phyloP scores from a whole-genome alignment of 2,888 invertebrate genomes.

The Drosophila subquinaria region DNA sequence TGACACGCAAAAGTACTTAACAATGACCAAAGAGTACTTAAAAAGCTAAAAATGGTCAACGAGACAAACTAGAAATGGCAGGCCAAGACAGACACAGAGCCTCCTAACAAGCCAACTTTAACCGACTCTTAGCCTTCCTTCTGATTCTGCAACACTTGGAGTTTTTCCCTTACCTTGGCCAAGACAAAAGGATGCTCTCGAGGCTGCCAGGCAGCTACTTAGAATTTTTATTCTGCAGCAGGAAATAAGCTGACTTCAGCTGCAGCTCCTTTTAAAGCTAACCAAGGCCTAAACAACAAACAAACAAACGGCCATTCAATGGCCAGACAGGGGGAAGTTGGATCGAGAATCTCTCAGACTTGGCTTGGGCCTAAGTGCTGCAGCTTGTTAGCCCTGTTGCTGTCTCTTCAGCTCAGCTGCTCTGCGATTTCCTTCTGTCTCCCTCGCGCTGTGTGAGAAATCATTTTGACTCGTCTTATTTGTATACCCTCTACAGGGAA shows the following conservation, averaged over 20 bases:
- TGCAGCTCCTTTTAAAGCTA: slow-evolving; percentile 77
- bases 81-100: slow-evolving; percentile 41
- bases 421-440: slow-evolving; percentile 33
- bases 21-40: slow-evolving; percentile 83
- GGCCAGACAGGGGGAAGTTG: slow-evolving; percentile 1
- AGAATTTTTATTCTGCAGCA: slow-evolving; percentile 64
- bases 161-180: slow-evolving; percentile 45
- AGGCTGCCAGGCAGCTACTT: slow-evolving; percentile 54
- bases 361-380: slow-evolving; percentile 52
- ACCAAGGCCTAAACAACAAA: slow-evolving; percentile 62
- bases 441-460: slow-evolving; percentile 73
- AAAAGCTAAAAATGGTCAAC: slow-evolving; percentile 77
- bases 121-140: slow-evolving; percentile 19
- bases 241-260: slow-evolving; percentile 69
- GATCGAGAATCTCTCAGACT: slow-evolving; percentile 34
- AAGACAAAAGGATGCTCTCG: slow-evolving; percentile 74
- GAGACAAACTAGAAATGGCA: slow-evolving; percentile 73
- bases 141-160: background rate
- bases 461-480: slow-evolving; percentile 68
- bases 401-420: slow-evolving; percentile 23
- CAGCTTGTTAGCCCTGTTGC: slow-evolving; percentile 71
- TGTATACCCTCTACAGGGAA: slow-evolving; percentile 21
- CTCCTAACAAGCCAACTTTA: slow-evolving; percentile 63
- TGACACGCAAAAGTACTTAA: slow-evolving; percentile 82
- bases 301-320: slow-evolving; percentile 35